Evolutionary conservation across 1,140 invertebrate species (phyloP), one percentile per base, ranked within the genome.

Genomic region (Potamilus streckersoni): DNA sequence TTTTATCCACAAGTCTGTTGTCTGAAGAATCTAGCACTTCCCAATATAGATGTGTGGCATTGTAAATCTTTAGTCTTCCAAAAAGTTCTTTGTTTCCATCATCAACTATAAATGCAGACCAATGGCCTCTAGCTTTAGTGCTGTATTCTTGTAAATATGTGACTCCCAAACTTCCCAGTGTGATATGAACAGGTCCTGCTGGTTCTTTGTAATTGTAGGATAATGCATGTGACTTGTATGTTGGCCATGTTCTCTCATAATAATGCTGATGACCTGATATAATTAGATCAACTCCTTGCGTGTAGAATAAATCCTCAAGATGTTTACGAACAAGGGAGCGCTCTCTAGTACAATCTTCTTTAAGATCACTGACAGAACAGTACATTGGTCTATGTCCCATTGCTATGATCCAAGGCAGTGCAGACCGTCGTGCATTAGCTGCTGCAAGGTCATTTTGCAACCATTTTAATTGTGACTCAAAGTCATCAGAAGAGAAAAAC

Each of bases 241-340:
- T 92, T 0, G 98, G 97, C 94, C 94, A 98, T 72, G 97, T 91
- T 60, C 98, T 91, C 91, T 99, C 96, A 88, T 99, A 99, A 31
- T 95, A 95, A 90, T 99, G 97, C 88, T 99, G 96, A 89, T 99
- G 97, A 0, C 96, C 97, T 95, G 96, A 98, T n/a, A 99, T 92
- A 86, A 94, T 93, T 67, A 98, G 88, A 91, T 99, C 98, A 20
- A 99, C 98, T 66, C 95, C 96, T 86, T 95, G 93, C 68, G 95
- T 91, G 82, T 94, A 94, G 85, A 99, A 95, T 6, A 99, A 86
- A 59, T 96, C 91, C 91, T 99, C 98, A 66, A 99, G 88, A 23
- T 77, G 58, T 4, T 62, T 68, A 31, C 85, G 63, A 0, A 86
- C 79, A 38, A 76, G 27, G 31, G 82, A 76, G 17, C 78, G 49